Percentiles rank a stretch among this genome's conserved stretches.
These are phyloP conservation scores for Eptesicus fuscus DNA, from an alignment of 2,113 vertebrate genomes.

Conservation along the genomic window DNA sequence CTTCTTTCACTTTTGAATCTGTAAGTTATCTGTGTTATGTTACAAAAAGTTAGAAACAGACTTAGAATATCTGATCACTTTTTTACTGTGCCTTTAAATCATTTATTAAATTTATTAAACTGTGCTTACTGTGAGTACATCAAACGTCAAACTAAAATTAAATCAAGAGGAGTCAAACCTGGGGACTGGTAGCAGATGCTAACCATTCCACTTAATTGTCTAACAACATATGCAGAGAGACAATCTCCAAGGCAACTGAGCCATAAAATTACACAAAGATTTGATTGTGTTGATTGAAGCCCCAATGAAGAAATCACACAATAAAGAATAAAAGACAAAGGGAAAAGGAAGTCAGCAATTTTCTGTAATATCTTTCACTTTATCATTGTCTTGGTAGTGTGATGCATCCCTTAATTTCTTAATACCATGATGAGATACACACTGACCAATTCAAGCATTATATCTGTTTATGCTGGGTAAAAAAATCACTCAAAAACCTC, in stretches of 20 bases:
- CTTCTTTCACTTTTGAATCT: not conserved
- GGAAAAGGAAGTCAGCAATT: not conserved
- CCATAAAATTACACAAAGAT: not conserved
- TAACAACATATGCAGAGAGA: slow-evolving; percentile 16
- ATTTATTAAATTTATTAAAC: slow-evolving; percentile 48
- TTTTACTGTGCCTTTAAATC: not conserved
- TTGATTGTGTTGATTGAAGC: not conserved
- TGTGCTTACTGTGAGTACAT: not conserved
- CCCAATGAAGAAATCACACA: not conserved
- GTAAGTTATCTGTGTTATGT: not conserved
- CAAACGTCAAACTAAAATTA: slow-evolving; percentile 41
- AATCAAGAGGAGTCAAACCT: slow-evolving; percentile 42
- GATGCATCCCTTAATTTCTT: not conserved
- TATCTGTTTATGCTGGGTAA: not conserved
- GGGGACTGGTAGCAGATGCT: not conserved
- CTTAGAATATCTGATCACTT: not conserved
- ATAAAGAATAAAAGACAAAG: not conserved
- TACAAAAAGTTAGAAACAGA: not conserved
- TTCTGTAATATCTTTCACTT: not conserved
- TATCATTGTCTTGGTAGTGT: not conserved
- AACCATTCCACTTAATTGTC: slow-evolving; percentile 19
- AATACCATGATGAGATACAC: not conserved
- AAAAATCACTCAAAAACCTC: not conserved
- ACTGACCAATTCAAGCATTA: not conserved
- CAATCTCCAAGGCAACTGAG: slow-evolving; percentile 43